Conservation (phyloP, 92 coral and sea anemone genomes). For the Phymanthus crucifer region DNA sequence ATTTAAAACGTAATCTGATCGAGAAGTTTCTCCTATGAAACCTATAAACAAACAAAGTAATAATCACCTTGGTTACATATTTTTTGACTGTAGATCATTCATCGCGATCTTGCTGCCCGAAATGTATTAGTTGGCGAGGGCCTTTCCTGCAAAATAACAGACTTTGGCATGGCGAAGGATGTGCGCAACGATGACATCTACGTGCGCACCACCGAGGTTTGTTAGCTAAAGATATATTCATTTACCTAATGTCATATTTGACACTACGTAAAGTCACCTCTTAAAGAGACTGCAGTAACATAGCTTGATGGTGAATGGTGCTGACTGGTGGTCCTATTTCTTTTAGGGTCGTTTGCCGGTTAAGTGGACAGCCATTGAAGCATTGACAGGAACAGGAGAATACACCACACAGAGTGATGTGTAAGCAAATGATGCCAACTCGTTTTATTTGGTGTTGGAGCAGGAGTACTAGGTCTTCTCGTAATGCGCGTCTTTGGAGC, state of each 20-base stretch:
- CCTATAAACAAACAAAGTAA: no score
- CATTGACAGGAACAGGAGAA: conserved; percentile 54
- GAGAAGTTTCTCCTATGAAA: no score
- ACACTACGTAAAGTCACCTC: no score
- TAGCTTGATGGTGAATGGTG: no score
- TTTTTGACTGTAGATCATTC: conserved; percentile 51
- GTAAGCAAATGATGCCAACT: no score
- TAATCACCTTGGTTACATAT: neutral
- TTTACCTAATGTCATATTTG: no score
- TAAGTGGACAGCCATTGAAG: conserved; percentile 69
- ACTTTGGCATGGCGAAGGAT: conserved; percentile 70
- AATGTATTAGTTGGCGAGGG: conserved; percentile 63
- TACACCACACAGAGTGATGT: conserved; percentile 68
- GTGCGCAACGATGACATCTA: conserved; percentile 64
- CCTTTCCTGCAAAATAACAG: conserved; percentile 60
- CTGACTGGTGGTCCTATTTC: neutral
- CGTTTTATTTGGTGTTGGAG: no score
- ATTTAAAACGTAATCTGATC: no score
- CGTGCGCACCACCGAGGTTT: conserved; percentile 64
- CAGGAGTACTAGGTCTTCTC: no score
- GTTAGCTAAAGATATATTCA: neutral
- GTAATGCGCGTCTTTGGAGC: no score
- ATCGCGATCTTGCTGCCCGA: conserved; percentile 70
- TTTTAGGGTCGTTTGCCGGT: conserved; percentile 64
- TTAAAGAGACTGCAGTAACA: no score